A percentile compares a stretch with the other conserved stretches of the same genome.
phyloP scores from a whole-genome alignment of 2,888 invertebrate species.

The Ochropleura plecta region DNA sequence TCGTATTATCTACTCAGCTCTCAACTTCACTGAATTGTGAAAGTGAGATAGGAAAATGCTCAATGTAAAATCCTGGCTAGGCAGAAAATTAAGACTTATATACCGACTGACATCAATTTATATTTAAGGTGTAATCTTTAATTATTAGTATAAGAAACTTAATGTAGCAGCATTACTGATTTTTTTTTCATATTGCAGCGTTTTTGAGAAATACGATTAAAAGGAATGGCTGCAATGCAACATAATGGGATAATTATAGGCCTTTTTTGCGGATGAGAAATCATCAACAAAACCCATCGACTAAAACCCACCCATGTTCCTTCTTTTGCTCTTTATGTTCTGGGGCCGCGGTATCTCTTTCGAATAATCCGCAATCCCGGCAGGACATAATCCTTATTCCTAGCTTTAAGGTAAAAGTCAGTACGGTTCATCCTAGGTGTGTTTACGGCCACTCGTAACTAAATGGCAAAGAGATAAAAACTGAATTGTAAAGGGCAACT shows the following conservation, averaged over 20 bases:
- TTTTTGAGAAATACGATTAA: not conserved
- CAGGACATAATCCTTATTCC: no score
- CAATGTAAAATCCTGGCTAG: no score
- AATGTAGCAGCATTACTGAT: not conserved
- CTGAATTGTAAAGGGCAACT: not conserved
- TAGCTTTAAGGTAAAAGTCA: not conserved
- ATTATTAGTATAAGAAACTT: not conserved
- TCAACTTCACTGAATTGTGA: no score
- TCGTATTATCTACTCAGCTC: no score
- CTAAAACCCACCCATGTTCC: no score
- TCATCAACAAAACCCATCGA: no score
- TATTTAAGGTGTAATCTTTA: not conserved
- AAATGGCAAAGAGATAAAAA: not conserved
- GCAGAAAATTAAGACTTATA: no score
- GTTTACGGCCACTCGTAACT: not conserved
- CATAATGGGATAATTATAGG: not conserved
- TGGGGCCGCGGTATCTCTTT: no score
- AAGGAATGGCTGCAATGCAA: not conserved
- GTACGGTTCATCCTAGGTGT: not conserved
- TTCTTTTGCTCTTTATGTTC: no score
- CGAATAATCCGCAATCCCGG: no score
- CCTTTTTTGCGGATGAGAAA: no score
- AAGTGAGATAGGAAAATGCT: no score
- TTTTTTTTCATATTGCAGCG: not conserved
- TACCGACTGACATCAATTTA: not conserved